These are phyloP conservation scores for Taenioides sp. DNA, from an alignment of 2,797 vertebrate species.

Conservation along the genomic window DNA sequence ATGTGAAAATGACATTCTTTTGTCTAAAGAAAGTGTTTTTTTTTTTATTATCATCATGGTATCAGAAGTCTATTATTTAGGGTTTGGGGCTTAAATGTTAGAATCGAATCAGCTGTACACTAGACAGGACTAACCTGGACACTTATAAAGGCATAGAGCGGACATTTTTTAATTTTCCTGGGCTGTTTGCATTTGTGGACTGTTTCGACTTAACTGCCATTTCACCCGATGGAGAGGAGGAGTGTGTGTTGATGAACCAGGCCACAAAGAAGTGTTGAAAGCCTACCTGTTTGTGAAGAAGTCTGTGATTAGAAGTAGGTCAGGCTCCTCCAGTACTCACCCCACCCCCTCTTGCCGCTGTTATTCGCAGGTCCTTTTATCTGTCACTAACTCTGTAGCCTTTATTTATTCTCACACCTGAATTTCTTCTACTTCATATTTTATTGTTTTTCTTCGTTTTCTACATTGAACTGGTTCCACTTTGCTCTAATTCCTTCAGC, in stretches of 20 bases:
- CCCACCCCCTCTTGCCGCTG: neutral
- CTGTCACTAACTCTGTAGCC: constrained; percentile 21
- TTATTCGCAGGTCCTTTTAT: constrained; percentile 22
- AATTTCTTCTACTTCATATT: constrained; percentile 12
- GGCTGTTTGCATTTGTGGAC: constrained; percentile 29
- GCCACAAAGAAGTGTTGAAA: constrained; percentile 35
- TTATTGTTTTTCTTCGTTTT: constrained; percentile 5
- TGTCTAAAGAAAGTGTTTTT: too few species aligned
- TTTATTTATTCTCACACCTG: constrained; percentile 8
- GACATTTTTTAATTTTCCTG: constrained; percentile 45
- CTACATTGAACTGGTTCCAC: neutral
- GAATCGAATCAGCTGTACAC: too few species aligned
- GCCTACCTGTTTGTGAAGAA: constrained; percentile 40
- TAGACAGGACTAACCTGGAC: constrained; percentile 58
- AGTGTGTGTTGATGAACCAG: constrained; percentile 49
- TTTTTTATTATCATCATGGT: too few species aligned
- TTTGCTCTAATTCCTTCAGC: constrained; percentile 8
- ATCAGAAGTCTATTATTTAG: too few species aligned
- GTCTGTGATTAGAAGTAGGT: constrained; percentile 55
- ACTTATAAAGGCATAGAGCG: constrained; percentile 68
- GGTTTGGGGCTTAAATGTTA: too few species aligned
- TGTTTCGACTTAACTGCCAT: constrained; percentile 14
- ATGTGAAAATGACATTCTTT: too few species aligned
- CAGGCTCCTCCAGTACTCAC: constrained; percentile 38
- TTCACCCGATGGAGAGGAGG: constrained; percentile 39